Evolutionary conservation across 1,140 invertebrate genomes (phyloP), one percentile per base, ranked within the genome.

Genomic region (Atopsyche davidsoni): DNA sequence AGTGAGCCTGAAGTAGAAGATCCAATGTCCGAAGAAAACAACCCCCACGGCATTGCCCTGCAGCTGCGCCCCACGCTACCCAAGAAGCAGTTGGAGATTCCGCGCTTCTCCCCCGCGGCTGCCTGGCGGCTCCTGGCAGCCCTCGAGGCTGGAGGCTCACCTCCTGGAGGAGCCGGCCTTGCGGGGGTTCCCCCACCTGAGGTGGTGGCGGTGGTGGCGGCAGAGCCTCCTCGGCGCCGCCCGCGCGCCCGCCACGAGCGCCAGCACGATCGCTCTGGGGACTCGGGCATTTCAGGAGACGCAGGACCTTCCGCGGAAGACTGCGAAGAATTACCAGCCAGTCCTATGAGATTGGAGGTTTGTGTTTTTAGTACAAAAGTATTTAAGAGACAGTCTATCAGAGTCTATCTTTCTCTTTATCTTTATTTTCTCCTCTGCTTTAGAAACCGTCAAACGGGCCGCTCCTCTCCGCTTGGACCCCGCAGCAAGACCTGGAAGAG

Each of bases 231-330:
- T 16, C n/a, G 40, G 28, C 34, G 41, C 35, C 23, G 39, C 23
- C 32, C 46, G 41, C 51, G 46, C 45, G 55, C 73, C 18, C 32
- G 42, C 21, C 47, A 1, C 42, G 47, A 42, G n/a, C 24, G 40
- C 21, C 50, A 34, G 23, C 55, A 57, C 31, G 85, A 87, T 59
- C 85, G 85, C 62, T 86, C 83, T 1, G 86, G 83, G 0, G 86
- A 90, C 64, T 88, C 84, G 0, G 86, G 85, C 0, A 89, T 89
- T 51, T 87, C 85, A 1, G 85, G 82, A 2, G 86, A 87, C 64
- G 49, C 62, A 66, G 46, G 70, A 66, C 48, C 69, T 4, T 51
- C 34, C 1, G 69, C 69, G 32, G 68, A 69, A 4, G 68, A 69
- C 21, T 64, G 63, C 1, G 39, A 64, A 16, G 66, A 69, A 19